These are phyloP conservation scores for Alectura lathami DNA, from an alignment of 2,113 vertebrate genomes.

Conservation along the genomic window DNA sequence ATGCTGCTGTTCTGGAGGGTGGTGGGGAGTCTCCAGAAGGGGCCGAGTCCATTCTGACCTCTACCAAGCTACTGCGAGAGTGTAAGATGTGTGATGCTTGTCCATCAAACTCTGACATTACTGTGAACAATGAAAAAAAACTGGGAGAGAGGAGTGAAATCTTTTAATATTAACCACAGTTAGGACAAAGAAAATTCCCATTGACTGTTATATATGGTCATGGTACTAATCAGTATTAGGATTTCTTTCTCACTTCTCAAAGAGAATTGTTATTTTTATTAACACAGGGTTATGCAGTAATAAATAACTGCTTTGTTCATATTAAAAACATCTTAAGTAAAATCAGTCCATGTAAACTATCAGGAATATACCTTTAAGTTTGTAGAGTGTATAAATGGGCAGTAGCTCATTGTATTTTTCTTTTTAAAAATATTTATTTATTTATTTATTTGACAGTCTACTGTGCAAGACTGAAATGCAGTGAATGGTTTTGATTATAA, in stretches of 20 bases:
- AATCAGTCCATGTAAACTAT: neutral
- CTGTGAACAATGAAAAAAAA: neutral
- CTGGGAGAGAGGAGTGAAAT: neutral
- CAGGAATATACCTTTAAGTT: neutral
- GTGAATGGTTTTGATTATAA: neutral
- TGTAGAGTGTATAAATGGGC: neutral
- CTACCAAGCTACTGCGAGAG: neutral
- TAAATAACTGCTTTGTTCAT: neutral
- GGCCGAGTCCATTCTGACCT: fast-evolving
- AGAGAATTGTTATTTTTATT: neutral
- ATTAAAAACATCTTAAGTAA: neutral
- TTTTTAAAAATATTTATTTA: neutral
- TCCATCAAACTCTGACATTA: neutral
- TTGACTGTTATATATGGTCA: neutral
- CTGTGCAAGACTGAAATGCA: neutral
- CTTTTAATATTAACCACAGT: neutral
- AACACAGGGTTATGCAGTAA: neutral
- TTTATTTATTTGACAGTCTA: neutral
- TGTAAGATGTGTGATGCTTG: neutral
- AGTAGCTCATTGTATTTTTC: neutral
- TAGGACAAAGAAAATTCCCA: neutral
- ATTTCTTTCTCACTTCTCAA: neutral
- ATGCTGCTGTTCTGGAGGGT: neutral
- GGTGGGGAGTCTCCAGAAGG: neutral
- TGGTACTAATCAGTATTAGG: neutral